Evolutionary conservation across 2,888 invertebrate genomes (phyloP).

Genomic region (Rhyacophila evoluta): DNA sequence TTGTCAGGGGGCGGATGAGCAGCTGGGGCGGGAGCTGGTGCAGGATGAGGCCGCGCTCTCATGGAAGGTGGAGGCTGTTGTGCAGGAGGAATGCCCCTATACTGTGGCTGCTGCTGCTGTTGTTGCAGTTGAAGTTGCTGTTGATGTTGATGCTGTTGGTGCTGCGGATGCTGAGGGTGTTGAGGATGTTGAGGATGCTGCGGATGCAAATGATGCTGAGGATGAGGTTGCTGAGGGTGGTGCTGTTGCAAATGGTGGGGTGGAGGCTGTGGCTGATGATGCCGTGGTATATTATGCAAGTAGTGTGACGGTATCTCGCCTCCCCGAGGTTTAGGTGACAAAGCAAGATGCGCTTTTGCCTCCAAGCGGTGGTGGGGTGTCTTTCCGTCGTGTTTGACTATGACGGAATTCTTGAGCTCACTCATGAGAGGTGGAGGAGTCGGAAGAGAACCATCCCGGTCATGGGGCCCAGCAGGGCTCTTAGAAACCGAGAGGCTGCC

Average conservation of each 20-base stretch:
- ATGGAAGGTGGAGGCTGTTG: slow-evolving; percentile 56
- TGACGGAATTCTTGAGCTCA: slow-evolving; percentile 81
- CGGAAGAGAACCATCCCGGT: slow-evolving; percentile 64
- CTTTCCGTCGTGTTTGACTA: slow-evolving; percentile 82
- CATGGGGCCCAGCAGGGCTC: slow-evolving; percentile 62
- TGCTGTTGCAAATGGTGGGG: slow-evolving; percentile 57
- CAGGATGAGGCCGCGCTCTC: slow-evolving; percentile 51
- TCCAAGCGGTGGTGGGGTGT: slow-evolving; percentile 71
- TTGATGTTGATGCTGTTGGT: slow-evolving; percentile 63
- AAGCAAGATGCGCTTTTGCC: slow-evolving; percentile 69
- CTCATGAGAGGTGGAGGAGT: slow-evolving; percentile 77
- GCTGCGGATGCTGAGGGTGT: slow-evolving; percentile 57
- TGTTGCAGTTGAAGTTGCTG: slow-evolving; percentile 59
- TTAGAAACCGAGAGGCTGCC: slow-evolving; percentile 57
- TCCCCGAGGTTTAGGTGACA: slow-evolving; percentile 70
- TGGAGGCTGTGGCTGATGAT: slow-evolving; percentile 65
- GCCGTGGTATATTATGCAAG: slow-evolving; percentile 67
- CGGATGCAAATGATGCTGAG: slow-evolving; percentile 57
- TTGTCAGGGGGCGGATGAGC: slow-evolving; percentile 63
- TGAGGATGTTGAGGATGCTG: slow-evolving; percentile 53
- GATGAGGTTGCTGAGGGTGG: slow-evolving; percentile 58
- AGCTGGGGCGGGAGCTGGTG: slow-evolving; percentile 59
- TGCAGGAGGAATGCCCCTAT: slow-evolving; percentile 43
- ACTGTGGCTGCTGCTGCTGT: slow-evolving; percentile 58
- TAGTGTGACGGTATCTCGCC: slow-evolving; percentile 71